phyloP scores from a whole-genome alignment of 2,888 invertebrate species.

The Ganaspis brasiliensis region DNA sequence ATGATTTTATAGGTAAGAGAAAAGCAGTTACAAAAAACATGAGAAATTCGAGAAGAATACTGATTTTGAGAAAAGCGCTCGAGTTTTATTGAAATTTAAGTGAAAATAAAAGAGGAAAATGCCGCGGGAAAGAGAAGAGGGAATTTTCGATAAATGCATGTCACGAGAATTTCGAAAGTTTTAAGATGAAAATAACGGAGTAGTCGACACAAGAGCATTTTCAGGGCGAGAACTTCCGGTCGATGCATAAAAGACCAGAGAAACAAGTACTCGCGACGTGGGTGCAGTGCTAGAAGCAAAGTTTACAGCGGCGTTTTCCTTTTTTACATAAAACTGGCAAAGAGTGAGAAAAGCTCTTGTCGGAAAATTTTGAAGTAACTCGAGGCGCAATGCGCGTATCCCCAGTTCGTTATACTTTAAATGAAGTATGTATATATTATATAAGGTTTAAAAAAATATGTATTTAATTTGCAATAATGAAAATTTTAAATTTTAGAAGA shows the following conservation, averaged over 20 bases:
- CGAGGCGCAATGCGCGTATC: conserved; percentile 55
- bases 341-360: conserved; percentile 50
- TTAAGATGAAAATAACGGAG: conserved; percentile 12
- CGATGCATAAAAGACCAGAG: conserved; percentile 32
- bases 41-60: neutral
- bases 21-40: too few relatives aligned
- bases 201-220: conserved; percentile 23
- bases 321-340: conserved; percentile 44
- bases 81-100: neutral
- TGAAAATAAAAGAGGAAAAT: neutral
- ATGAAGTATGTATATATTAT: neutral
- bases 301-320: conserved; percentile 34
- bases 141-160: neutral
- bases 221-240: conserved; percentile 34
- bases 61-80: neutral
- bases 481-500: too few relatives aligned
- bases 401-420: conserved; percentile 41
- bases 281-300: conserved; percentile 23
- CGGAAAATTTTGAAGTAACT: conserved; percentile 57
- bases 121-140: neutral
- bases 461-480: too few relatives aligned
- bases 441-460: too few relatives aligned
- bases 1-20: too few relatives aligned
- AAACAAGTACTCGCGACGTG: conserved; percentile 32
- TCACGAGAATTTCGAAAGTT: neutral